Conservation (phyloP, 2,888 invertebrate genomes). For the Lasioglossum vierecki region DNA sequence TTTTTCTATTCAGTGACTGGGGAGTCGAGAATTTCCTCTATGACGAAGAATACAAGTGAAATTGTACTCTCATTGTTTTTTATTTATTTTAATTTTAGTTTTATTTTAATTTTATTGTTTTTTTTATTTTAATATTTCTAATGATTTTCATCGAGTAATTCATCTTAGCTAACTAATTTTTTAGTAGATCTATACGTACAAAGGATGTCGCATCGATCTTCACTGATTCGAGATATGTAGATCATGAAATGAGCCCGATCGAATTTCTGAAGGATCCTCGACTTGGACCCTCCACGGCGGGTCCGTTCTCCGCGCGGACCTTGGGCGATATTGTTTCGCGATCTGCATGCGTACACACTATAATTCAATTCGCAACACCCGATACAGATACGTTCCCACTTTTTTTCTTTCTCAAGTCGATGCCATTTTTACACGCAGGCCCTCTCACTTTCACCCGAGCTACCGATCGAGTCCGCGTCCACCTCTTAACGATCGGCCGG, state of each 20-base stretch:
- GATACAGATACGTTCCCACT: constrained; percentile 57
- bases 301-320: constrained; percentile 46
- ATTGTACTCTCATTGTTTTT: neutral
- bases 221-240: constrained; percentile 5
- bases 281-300: neutral
- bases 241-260: constrained; percentile 18
- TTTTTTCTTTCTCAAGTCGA: constrained; percentile 15
- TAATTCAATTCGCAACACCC: constrained; percentile 52
- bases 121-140: neutral
- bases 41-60: neutral
- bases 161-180: neutral
- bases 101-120: no score
- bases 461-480: constrained; percentile 63
- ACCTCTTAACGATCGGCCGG: constrained; percentile 65
- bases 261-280: constrained; percentile 35
- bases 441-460: constrained; percentile 79
- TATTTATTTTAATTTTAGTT: no score
- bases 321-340: constrained; percentile 50
- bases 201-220: constrained; percentile 22
- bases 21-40: neutral
- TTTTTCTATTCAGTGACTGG: neutral
- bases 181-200: neutral
- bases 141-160: neutral
- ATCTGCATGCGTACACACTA: constrained; percentile 35
- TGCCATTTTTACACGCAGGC: constrained; percentile 69